Evolutionary conservation across 2,888 invertebrate genomes (phyloP), one percentile per base, ranked within the genome.

Genomic region (Fragum sueziense): DNA sequence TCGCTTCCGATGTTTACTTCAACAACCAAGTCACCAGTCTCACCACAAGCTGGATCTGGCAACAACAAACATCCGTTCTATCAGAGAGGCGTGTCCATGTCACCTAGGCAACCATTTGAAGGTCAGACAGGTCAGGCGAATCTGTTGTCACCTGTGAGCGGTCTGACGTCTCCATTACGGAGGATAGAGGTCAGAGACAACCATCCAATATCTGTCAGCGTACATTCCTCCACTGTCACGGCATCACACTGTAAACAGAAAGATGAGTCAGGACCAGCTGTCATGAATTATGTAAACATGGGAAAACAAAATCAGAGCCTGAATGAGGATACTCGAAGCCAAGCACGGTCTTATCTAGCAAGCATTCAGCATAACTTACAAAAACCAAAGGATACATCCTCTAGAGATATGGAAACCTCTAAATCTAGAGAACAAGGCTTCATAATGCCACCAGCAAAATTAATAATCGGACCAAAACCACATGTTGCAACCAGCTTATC

Each of bases 361-460:
- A 84, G 81, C 62, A 77, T 84, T 37, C 84, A 84, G 34, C 84
- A 84, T 34, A 76, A 70, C 27, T 51, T 84, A 9, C 84, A 84
- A 61, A 84, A 79, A 51, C 84, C 84, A 0, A 51, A 65, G n/a
- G 54, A 70, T 25, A 54, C 83, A 17, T 25, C 9, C 9, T 47
- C 17, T 14, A 33, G 41, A 25, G 65, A 65, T 7, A 22, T 37
- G 20, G 65, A 65, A 9, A 17, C 33, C 22, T 6, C 4, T 41
- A 65, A 65, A 34, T 25, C 41, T 9, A 65, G 41, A 27, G 65
- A 65, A 6, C 9, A 22, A 22, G 25, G 41, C 3, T 65, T 65
- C 41, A 27, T 41, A 3, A 27, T 41, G 22, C 65, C 65, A 37
- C 34, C 65, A 22, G 34, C 65, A 20, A 65, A 65, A 11, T 34